phyloP scores from a whole-genome alignment of 2,888 invertebrate genomes.

The Drosophila atripex region DNA sequence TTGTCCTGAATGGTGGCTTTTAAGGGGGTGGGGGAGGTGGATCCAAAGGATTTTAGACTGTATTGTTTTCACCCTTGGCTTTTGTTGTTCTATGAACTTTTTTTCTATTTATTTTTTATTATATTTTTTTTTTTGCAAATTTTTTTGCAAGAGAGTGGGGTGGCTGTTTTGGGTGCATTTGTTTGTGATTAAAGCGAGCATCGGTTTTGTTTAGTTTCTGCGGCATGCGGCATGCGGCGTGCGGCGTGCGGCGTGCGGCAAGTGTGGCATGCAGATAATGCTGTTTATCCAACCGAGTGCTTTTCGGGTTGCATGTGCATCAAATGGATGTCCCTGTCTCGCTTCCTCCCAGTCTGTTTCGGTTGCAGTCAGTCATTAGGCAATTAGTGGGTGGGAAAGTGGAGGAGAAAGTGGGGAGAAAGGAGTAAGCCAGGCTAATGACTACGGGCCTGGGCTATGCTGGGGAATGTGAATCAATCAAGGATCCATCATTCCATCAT shows the following conservation, averaged over 20 bases:
- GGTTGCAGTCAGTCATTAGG: conserved; percentile 55
- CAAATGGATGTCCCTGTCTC: conserved; percentile 15
- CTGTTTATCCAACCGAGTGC: conserved; percentile 30
- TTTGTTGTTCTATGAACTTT: conserved; percentile 9
- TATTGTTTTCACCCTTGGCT: conserved; percentile 39
- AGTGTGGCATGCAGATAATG: conserved; percentile 45
- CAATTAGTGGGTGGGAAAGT: conserved; percentile 61
- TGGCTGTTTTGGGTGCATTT: conserved; percentile 69
- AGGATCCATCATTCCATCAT: conserved; percentile 28
- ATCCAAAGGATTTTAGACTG: not conserved
- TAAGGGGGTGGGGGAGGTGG: not conserved
- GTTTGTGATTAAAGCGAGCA: conserved; percentile 71
- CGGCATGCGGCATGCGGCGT: conserved; percentile 31
- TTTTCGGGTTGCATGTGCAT: conserved; percentile 23
- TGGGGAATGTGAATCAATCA: conserved; percentile 29
- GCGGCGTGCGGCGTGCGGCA: conserved; percentile 7
- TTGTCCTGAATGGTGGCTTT: conserved; percentile 31
- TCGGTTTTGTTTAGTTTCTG: conserved; percentile 58
- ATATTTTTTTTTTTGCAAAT: not conserved
- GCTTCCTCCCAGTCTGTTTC: conserved; percentile 44
- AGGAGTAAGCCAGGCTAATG: conserved; percentile 15
- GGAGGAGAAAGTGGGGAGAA: conserved; percentile 12
- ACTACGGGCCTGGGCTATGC: not conserved
- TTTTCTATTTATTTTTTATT: not conserved
- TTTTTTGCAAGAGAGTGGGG: not conserved